Percentiles rank a stretch among this genome's conserved stretches.
phyloP scores from a whole-genome alignment of 2,113 vertebrate genomes.

The Hemicordylus capensis region DNA sequence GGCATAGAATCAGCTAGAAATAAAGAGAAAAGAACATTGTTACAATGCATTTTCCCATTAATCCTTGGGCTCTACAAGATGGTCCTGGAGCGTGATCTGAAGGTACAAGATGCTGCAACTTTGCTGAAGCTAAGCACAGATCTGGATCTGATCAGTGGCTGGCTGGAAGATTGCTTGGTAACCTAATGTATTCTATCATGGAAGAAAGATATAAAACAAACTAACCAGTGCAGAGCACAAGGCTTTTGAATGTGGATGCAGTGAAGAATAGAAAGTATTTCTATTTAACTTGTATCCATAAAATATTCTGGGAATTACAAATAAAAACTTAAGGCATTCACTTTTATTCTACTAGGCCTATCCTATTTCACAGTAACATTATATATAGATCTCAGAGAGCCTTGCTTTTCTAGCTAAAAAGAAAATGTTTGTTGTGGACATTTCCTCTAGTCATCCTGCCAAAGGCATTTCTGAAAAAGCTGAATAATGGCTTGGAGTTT shows the following conservation, averaged over 20 bases:
- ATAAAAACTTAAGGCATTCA: background rate
- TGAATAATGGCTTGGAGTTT: background rate
- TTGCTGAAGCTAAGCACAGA: no score
- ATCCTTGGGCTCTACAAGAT: background rate
- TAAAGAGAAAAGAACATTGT: background rate
- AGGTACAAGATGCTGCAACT: no score
- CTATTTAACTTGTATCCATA: background rate
- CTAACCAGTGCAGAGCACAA: background rate
- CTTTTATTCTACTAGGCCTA: background rate
- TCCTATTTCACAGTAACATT: background rate
- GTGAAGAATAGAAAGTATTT: background rate
- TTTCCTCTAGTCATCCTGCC: background rate
- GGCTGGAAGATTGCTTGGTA: no score
- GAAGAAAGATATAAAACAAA: no score
- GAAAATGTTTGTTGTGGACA: background rate
- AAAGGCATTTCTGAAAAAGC: background rate
- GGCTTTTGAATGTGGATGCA: background rate
- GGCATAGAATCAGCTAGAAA: background rate
- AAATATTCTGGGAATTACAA: background rate
- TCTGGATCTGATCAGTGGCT: no score
- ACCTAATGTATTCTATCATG: no score
- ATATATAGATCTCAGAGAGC: background rate
- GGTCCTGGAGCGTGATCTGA: no score
- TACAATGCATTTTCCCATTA: background rate
- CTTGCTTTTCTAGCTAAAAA: background rate